Conservation (phyloP, 53 echinoderm and acorn worm species). For the Paracentrotus lividus region DNA sequence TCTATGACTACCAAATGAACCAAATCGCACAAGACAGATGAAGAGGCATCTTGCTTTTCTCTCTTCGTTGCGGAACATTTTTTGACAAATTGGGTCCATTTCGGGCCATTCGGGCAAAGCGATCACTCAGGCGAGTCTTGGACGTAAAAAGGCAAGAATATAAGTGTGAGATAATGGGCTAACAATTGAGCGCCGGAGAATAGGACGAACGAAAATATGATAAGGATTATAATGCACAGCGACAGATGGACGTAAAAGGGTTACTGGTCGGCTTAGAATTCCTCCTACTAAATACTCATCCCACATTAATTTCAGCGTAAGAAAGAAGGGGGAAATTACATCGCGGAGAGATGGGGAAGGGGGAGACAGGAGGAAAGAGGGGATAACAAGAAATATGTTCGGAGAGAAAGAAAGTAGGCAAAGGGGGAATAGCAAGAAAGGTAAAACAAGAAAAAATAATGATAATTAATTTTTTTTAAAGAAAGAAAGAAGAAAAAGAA, state of each 20-base stretch:
- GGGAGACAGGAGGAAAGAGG: neutral
- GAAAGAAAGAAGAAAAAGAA: no score
- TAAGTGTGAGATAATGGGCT: constrained; percentile 67
- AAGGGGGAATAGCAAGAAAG: no score
- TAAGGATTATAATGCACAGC: constrained; percentile 39
- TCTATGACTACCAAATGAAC: constrained; percentile 74
- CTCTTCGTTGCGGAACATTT: constrained; percentile 70
- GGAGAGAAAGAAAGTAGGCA: neutral
- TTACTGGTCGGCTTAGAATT: constrained; percentile 29
- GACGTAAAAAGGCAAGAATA: constrained; percentile 58
- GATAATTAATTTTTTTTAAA: no score
- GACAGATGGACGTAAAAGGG: constrained; percentile 65
- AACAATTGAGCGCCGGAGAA: constrained; percentile 67
- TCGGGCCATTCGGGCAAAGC: constrained; percentile 75
- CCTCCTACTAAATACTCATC: constrained; percentile 15
- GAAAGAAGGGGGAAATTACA: neutral
- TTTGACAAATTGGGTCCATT: constrained; percentile 74
- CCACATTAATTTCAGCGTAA: constrained; percentile 12
- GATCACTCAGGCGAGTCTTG: constrained; percentile 59
- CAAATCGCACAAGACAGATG: constrained; percentile 49
- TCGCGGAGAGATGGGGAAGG: neutral
- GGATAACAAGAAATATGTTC: no score
- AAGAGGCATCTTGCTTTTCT: constrained; percentile 28
- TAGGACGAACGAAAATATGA: constrained; percentile 36
- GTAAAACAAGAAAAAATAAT: no score